Conservation (phyloP, 1,140 invertebrate species). For the Batillaria attramentaria region DNA sequence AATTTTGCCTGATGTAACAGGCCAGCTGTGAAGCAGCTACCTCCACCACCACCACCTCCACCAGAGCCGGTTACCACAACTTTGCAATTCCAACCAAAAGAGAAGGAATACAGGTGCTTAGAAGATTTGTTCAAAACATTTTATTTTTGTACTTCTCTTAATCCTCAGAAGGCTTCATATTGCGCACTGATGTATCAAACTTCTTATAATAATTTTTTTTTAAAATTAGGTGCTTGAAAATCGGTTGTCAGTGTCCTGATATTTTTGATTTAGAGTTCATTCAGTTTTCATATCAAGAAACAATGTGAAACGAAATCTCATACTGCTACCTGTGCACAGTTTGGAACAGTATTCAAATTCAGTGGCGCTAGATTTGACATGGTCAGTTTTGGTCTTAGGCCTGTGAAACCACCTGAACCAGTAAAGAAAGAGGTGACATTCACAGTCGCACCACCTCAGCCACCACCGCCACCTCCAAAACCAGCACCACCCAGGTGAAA, state of each 20-base stretch:
- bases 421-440: slow-evolving; percentile 22
- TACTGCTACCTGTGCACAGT: too few relatives aligned
- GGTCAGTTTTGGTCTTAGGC: slow-evolving; percentile 13
- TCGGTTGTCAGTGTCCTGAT: too few relatives aligned
- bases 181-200: too few relatives aligned
- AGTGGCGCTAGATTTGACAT: not conserved
- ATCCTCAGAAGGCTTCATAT: too few relatives aligned
- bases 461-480: slow-evolving; percentile 28
- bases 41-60: slow-evolving; percentile 7
- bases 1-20: not conserved
- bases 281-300: too few relatives aligned
- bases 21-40: not conserved
- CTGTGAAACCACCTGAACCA: slow-evolving; percentile 24
- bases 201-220: too few relatives aligned
- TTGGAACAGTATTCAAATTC: too few relatives aligned
- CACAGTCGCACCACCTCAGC: slow-evolving; percentile 26
- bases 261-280: too few relatives aligned
- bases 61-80: slow-evolving; percentile 31
- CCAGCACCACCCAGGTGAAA: slow-evolving; percentile 26
- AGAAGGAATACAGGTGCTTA: slow-evolving; percentile 35
- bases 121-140: not conserved
- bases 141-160: too few relatives aligned
- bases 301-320: too few relatives aligned
- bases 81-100: slow-evolving; percentile 15
- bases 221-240: too few relatives aligned